A percentile compares a stretch with the other conserved stretches of the same genome.
Evolutionary conservation across 2,888 invertebrate species (phyloP).

Genomic region (Branchellion lobata): DNA sequence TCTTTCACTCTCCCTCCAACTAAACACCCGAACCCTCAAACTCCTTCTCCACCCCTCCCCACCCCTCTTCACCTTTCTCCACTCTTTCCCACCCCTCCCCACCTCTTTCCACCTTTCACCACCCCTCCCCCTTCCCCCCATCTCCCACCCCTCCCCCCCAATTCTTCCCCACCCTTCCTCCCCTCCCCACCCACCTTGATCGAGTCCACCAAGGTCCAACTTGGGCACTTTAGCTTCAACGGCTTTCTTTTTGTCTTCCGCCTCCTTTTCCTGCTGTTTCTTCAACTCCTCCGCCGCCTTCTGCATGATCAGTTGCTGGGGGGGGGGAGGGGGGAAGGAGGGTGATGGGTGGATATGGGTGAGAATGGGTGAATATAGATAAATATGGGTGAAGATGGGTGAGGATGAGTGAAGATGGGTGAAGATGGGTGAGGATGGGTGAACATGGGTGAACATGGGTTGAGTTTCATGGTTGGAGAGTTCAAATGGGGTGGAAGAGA

Average conservation of each 20-base stretch:
- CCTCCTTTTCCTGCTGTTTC: slow-evolving; percentile 98
- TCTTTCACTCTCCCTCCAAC: too few species aligned
- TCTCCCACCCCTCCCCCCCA: neutral
- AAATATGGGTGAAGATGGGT: neutral
- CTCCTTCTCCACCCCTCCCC: too few species aligned
- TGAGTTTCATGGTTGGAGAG: neutral
- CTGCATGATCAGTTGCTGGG: slow-evolving; percentile 94
- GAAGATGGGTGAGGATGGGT: neutral
- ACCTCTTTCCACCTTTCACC: too few species aligned
- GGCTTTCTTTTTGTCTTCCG: slow-evolving; percentile 72
- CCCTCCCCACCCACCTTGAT: slow-evolving; percentile 55
- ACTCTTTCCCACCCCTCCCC: too few species aligned
- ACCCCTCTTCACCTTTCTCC: too few species aligned
- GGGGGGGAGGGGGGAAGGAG: too few species aligned
- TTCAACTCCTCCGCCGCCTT: slow-evolving; percentile 99
- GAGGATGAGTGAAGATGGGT: neutral
- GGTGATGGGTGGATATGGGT: neutral
- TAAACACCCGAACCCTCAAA: too few species aligned
- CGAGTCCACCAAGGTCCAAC: slow-evolving; percentile 57
- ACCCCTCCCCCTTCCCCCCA: too few species aligned
- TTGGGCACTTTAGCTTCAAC: slow-evolving; percentile 59
- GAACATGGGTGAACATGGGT: neutral
- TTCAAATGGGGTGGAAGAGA: neutral
- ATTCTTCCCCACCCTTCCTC: neutral
- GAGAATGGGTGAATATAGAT: too few species aligned